phyloP scores from a whole-genome alignment of 2,113 vertebrate species.

The Riparia riparia region DNA sequence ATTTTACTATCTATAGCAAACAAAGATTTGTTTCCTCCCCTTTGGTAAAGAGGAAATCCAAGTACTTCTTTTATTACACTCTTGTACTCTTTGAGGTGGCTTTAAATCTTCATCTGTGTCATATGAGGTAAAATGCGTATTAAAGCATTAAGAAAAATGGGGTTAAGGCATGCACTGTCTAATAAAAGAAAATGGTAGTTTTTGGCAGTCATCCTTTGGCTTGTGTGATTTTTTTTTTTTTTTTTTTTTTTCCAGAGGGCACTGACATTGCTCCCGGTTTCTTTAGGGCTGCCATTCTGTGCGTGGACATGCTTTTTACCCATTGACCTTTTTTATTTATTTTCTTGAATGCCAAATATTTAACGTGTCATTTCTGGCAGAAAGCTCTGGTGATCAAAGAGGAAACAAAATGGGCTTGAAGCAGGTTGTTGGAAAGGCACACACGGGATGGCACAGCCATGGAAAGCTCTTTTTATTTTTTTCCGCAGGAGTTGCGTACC shows the following conservation, averaged over 20 bases:
- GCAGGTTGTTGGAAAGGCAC: neutral
- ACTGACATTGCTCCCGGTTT: neutral
- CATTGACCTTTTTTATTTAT: neutral
- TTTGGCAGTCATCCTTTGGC: neutral
- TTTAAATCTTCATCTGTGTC: neutral
- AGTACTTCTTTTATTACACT: neutral
- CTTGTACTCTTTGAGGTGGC: neutral
- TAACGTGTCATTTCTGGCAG: neutral
- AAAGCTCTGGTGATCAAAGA: neutral
- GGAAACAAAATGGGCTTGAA: neutral
- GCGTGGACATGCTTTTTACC: neutral
- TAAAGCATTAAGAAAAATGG: conserved; percentile 12
- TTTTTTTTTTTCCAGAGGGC: neutral
- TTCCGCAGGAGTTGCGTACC: fast-evolving
- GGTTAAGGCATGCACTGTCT: neutral
- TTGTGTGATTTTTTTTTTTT: neutral
- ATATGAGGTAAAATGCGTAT: neutral
- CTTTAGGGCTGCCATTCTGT: neutral
- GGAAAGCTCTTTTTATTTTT: neutral
- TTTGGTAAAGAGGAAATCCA: neutral
- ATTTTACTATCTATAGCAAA: neutral
- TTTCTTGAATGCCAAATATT: neutral
- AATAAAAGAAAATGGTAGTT: conserved; percentile 14
- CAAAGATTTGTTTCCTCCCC: neutral
- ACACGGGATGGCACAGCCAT: neutral